phyloP scores from a whole-genome alignment of 2,797 vertebrate species.

The Crenichthys baileyi region DNA sequence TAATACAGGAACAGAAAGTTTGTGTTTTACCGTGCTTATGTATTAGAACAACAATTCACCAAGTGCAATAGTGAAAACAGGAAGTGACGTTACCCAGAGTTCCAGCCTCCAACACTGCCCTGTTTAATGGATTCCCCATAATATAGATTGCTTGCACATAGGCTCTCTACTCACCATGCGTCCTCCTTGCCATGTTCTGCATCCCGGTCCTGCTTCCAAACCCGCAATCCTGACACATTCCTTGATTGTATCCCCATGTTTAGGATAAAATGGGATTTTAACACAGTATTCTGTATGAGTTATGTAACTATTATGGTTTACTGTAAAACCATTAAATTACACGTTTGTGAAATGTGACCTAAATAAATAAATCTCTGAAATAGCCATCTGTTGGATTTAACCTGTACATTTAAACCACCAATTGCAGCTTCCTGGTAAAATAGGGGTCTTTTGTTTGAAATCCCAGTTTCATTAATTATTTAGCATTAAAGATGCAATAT shows the following conservation, averaged over 20 bases:
- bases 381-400: background rate
- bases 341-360: constrained; percentile 3
- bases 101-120: too few species aligned
- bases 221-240: background rate
- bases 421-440: constrained; percentile 6
- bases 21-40: too few species aligned
- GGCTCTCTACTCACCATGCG: too few species aligned
- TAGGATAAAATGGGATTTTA: constrained; percentile 12
- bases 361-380: constrained; percentile 15
- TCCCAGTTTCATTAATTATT: constrained; percentile 45
- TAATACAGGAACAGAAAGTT: too few species aligned
- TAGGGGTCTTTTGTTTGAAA: constrained; percentile 29
- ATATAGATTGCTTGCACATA: too few species aligned
- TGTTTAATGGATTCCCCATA: too few species aligned
- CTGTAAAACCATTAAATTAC: constrained; percentile 11
- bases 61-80: too few species aligned
- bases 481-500: constrained; percentile 29
- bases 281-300: background rate
- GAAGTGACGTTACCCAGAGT: too few species aligned
- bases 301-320: background rate
- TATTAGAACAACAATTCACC: too few species aligned
- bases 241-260: constrained; percentile 9
- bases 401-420: constrained; percentile 11
- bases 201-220: too few species aligned
- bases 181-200: too few species aligned